Conservation (phyloP, 1,140 invertebrate species). For the Drosophila ambigua region DNA sequence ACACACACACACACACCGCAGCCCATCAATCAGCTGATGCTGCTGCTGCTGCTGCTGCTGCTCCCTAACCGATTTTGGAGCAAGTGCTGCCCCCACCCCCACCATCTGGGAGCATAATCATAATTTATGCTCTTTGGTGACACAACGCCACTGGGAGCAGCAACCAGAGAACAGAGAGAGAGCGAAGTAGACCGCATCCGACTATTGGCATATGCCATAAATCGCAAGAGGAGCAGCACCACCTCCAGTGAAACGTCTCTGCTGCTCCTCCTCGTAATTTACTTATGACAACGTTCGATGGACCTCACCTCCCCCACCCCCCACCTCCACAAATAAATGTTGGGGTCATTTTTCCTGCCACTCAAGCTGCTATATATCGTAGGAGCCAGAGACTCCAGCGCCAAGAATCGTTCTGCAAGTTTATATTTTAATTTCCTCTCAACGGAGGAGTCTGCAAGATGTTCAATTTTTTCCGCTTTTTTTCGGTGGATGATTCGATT, state of each 20-base stretch:
- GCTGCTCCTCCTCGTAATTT: constrained; percentile 57
- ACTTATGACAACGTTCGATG: constrained; percentile 63
- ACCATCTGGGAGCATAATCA: constrained; percentile 62
- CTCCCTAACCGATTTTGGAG: constrained; percentile 32
- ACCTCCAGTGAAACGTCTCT: not conserved
- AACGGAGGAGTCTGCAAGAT: constrained; percentile 36
- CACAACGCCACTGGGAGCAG: constrained; percentile 36
- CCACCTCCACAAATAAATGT: constrained; percentile 70
- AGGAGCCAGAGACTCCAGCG: constrained; percentile 7
- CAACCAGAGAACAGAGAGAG: too few relatives aligned
- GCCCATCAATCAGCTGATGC: constrained; percentile 73
- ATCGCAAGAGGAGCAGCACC: constrained; percentile 40
- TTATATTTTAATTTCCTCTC: constrained; percentile 74
- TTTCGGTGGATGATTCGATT: constrained; percentile 59
- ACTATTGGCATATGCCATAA: constrained; percentile 70
- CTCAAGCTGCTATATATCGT: constrained; percentile 1
- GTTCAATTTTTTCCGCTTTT: constrained; percentile 23
- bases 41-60: constrained; percentile 60
- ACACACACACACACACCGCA: constrained; percentile 1
- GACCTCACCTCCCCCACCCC: not conserved
- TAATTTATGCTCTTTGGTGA: constrained; percentile 69
- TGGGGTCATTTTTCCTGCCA: constrained; percentile 57
- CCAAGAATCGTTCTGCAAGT: constrained; percentile 40
- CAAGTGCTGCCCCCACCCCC: not conserved
- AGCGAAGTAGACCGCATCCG: constrained; percentile 29